Evolutionary conservation across 2,888 invertebrate genomes (phyloP).

Genomic region (Archaeoteleia sp.): DNA sequence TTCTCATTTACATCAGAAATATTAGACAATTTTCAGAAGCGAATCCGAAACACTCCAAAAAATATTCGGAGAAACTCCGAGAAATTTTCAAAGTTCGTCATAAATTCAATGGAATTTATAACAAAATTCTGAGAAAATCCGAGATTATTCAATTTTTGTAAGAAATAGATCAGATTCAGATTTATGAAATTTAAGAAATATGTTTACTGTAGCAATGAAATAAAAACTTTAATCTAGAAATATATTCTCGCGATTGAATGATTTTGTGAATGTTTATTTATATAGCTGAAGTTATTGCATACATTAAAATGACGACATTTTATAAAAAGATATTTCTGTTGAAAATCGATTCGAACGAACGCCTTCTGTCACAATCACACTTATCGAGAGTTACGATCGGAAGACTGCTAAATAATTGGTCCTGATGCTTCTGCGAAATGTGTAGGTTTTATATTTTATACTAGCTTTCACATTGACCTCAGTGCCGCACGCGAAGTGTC

Average conservation of each 20-base stretch:
- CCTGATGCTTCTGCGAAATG: conserved; percentile 19
- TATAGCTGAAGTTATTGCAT: conserved; percentile 24
- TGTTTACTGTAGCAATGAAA: no score
- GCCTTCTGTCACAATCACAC: conserved; percentile 19
- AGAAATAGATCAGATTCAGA: no score
- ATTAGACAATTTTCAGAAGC: no score
- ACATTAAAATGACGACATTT: conserved; percentile 26
- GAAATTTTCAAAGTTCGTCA: no score
- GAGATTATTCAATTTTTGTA: no score
- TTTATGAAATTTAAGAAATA: no score
- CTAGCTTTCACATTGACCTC: conserved; percentile 38
- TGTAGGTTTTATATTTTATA: conserved; percentile 20
- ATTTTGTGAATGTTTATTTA: conserved; percentile 10
- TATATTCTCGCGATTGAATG: conserved; percentile 12
- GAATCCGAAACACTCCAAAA: no score
- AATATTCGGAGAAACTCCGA: no score
- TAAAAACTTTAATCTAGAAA: no score
- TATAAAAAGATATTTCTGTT: conserved; percentile 21
- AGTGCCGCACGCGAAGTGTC: conserved; percentile 16
- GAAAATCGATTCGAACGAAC: conserved; percentile 19
- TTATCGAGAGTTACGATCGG: conserved; percentile 30
- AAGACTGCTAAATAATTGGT: conserved; percentile 35
- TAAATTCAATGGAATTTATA: no score
- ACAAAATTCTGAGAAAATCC: no score
- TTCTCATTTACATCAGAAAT: no score